These are phyloP conservation scores for Drosophila falleni DNA, from an alignment of 2,888 invertebrate genomes.

Conservation along the genomic window DNA sequence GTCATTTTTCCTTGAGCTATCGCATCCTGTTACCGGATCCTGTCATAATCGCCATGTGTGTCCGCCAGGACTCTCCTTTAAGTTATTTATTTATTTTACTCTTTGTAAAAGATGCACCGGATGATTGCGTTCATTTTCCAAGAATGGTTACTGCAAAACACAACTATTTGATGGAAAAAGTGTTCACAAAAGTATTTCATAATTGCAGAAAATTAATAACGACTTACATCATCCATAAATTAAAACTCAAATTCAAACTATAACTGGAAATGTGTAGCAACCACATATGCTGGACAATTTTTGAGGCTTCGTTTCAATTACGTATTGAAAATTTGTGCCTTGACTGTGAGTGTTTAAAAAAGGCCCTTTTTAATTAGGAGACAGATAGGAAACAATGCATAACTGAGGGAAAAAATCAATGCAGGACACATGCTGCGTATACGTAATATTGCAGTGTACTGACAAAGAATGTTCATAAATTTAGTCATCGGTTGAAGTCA, in stretches of 20 bases:
- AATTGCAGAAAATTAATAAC: neutral
- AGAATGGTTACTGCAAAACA: neutral
- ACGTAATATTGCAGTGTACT: neutral
- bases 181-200: neutral
- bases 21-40: neutral
- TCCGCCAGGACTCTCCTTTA: neutral
- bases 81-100: neutral
- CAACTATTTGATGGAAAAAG: neutral
- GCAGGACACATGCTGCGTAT: constrained; percentile 3
- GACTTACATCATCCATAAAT: neutral
- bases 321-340: neutral
- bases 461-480: neutral
- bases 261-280: neutral
- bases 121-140: too few species aligned
- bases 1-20: neutral
- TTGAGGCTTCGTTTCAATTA: neutral
- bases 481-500: neutral
- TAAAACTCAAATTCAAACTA: neutral
- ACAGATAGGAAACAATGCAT: neutral
- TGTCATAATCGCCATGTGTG: neutral
- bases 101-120: neutral
- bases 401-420: neutral
- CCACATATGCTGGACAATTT: neutral
- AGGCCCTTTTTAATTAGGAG: neutral
- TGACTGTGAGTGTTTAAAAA: neutral